A percentile compares a stretch with the other conserved stretches of the same genome.
Conservation (phyloP, 2,888 invertebrate genomes). For the Digitonthophagus gazella region DNA sequence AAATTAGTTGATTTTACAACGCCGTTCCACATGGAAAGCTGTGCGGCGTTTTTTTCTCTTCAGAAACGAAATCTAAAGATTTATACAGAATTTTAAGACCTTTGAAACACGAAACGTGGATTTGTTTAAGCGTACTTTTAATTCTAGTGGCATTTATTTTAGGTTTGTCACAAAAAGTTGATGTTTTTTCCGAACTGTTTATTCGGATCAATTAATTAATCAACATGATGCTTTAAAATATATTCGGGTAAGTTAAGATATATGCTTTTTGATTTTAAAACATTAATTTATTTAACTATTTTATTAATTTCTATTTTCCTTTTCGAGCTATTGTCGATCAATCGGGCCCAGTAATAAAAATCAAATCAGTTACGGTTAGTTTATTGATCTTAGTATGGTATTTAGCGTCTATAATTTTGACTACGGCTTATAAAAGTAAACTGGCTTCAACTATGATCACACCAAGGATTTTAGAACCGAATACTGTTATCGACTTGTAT, state of each 20-base stretch:
- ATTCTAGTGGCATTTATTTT: not conserved
- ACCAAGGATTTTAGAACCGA: constrained; percentile 32
- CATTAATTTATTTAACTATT: no score
- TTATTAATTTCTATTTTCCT: constrained; percentile 15
- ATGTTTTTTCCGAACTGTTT: not conserved
- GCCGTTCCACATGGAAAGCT: constrained; percentile 26
- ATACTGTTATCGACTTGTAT: constrained; percentile 25
- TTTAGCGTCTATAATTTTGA: constrained; percentile 32
- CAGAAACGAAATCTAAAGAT: not conserved
- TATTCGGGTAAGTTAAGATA: not conserved
- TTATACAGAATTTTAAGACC: constrained; percentile 16
- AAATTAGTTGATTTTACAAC: constrained; percentile 21
- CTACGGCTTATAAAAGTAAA: constrained; percentile 37
- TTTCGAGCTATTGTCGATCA: constrained; percentile 22
- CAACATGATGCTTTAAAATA: not conserved
- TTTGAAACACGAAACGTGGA: constrained; percentile 14
- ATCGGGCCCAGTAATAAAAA: constrained; percentile 16
- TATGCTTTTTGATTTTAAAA: no score
- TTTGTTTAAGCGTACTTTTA: not conserved
- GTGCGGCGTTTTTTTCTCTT: constrained; percentile 18
- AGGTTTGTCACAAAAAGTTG: not conserved
- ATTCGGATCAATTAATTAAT: no score
- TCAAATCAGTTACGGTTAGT: constrained; percentile 9
- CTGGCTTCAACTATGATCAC: constrained; percentile 35
- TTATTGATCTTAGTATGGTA: constrained; percentile 24